Percentiles rank a stretch among this genome's conserved stretches.
Evolutionary conservation across 1,140 invertebrate genomes (phyloP).

Genomic region (Zaprionus inermis): DNA sequence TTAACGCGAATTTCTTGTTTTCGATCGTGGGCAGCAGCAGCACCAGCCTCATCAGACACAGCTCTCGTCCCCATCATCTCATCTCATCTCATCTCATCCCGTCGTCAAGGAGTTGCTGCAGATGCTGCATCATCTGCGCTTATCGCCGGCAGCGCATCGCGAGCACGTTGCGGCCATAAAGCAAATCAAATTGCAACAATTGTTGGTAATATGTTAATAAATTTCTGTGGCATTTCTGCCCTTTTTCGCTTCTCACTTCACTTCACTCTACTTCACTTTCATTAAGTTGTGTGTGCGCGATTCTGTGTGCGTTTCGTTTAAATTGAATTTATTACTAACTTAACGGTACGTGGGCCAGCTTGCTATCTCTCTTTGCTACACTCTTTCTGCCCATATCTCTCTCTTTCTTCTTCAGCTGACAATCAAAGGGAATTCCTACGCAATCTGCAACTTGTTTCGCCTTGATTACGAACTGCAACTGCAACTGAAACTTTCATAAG

Average conservation of each 20-base stretch:
- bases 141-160: constrained; percentile 70
- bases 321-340: constrained; percentile 53
- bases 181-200: constrained; percentile 83
- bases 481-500: neutral
- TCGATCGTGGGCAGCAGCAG: constrained; percentile 67
- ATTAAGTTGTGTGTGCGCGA: constrained; percentile 55
- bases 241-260: constrained; percentile 35
- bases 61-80: constrained; percentile 34
- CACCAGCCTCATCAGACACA: constrained; percentile 3
- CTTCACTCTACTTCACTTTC: constrained; percentile 79
- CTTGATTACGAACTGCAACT: constrained; percentile 26
- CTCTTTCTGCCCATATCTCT: neutral
- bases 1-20: constrained; percentile 78
- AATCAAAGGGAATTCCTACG: constrained; percentile 37
- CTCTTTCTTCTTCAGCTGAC: neutral
- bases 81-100: no score
- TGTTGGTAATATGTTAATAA: constrained; percentile 82
- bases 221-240: constrained; percentile 46
- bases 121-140: constrained; percentile 44
- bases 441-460: constrained; percentile 46
- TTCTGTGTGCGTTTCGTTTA: constrained; percentile 55
- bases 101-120: constrained; percentile 35
- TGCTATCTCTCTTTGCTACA: neutral
- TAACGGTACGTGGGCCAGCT: constrained; percentile 3
- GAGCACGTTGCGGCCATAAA: constrained; percentile 73